phyloP scores from a whole-genome alignment of 2,797 vertebrate species.

The Yasuhikotakia modesta region DNA sequence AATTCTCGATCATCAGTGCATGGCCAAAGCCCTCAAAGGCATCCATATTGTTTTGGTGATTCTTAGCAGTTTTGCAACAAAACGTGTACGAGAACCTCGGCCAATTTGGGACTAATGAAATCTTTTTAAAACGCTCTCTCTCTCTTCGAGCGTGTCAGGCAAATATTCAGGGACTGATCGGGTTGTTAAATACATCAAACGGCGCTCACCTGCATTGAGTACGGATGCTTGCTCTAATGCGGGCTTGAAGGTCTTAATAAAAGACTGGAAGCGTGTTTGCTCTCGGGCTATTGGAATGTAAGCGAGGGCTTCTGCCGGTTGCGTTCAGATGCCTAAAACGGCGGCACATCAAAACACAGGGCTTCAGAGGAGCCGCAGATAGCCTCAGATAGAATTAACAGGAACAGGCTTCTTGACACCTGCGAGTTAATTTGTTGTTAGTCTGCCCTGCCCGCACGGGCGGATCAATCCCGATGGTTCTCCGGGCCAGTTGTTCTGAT shows the following conservation, averaged over 20 bases:
- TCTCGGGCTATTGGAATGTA: constrained; percentile 33
- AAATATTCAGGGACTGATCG: constrained; percentile 48
- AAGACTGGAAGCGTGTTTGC: constrained; percentile 44
- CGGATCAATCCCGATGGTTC: constrained; percentile 61
- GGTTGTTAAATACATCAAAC: constrained; percentile 49
- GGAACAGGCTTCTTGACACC: constrained; percentile 54
- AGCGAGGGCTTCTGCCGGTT: constrained; percentile 39
- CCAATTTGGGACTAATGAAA: constrained; percentile 38
- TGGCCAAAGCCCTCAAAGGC: constrained; percentile 49
- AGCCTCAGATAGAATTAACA: constrained; percentile 43
- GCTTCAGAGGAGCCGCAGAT: constrained; percentile 40
- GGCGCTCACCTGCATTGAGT: constrained; percentile 26
- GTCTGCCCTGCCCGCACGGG: constrained; percentile 47
- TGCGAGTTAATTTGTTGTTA: constrained; percentile 59
- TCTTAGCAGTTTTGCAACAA: constrained; percentile 7
- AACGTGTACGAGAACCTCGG: constrained; percentile 16
- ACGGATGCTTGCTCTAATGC: constrained; percentile 24
- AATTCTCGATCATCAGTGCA: constrained; percentile 64
- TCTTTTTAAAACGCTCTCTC: neutral
- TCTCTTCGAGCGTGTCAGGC: constrained; percentile 24
- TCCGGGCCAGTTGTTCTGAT: constrained; percentile 51
- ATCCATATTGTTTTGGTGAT: constrained; percentile 24
- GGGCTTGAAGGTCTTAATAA: constrained; percentile 28
- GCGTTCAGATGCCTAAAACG: constrained; percentile 48
- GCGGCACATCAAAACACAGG: constrained; percentile 41